Evolutionary conservation across 1,140 invertebrate genomes (phyloP).

Genomic region (roundworm (Caenorhabditis elegans)): WBcel235 BX284602.5:8019501-8020000

Average conservation of each 20-base stretch:
- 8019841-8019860: conserved; percentile 73
- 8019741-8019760: conserved; percentile 69
- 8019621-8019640: conserved; percentile 74
- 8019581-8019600: conserved; percentile 77
- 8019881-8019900: conserved; percentile 80
- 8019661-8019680: conserved; percentile 81
- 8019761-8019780: background rate
- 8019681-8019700: conserved; percentile 80
- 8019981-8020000: conserved; percentile 77
- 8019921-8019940: conserved; percentile 69
- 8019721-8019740: conserved; percentile 74
- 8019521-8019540: conserved; percentile 80
- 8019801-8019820: conserved; percentile 28
- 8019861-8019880: conserved; percentile 82
- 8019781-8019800: background rate
- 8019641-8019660: conserved; percentile 73
- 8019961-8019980: conserved; percentile 73
- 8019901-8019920: conserved; percentile 72
- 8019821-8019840: conserved; percentile 53
- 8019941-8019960: conserved; percentile 67
- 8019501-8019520: conserved; percentile 48
- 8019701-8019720: conserved; percentile 73
- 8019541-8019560: conserved; percentile 82
- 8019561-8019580: conserved; percentile 77
- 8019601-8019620: conserved; percentile 75